Evolutionary conservation across 2,888 invertebrate species (phyloP).

Genomic region (Hymenopus coronatus): DNA sequence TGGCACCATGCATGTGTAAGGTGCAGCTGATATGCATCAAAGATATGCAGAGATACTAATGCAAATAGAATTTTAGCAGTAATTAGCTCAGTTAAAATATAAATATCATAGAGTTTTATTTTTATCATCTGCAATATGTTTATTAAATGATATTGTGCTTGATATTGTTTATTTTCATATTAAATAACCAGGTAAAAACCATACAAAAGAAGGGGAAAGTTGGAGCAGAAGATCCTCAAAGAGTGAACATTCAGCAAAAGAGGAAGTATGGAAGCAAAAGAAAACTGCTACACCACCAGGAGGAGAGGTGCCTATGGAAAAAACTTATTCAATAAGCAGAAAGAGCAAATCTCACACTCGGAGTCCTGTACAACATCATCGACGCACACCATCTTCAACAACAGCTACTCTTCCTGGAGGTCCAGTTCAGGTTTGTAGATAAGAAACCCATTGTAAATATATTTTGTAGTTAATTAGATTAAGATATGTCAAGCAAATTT

Average conservation of each 20-base stretch:
- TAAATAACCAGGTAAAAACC: constrained; percentile 37
- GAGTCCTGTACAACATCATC: constrained; percentile 37
- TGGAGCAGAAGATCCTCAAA: constrained; percentile 42
- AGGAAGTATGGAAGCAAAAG: constrained; percentile 47
- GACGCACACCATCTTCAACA: constrained; percentile 5
- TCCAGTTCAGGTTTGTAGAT: neutral
- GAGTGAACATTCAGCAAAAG: constrained; percentile 19
- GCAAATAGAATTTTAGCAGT: no score
- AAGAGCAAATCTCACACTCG: constrained; percentile 40
- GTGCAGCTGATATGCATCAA: no score
- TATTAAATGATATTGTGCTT: neutral
- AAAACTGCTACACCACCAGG: constrained; percentile 34
- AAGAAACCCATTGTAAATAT: neutral
- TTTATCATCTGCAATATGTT: no score
- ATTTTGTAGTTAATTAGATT: no score
- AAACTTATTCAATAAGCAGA: constrained; percentile 41
- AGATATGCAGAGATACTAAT: no score
- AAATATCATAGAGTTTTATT: no score
- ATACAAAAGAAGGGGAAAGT: constrained; percentile 46
- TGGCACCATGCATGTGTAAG: no score
- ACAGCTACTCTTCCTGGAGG: neutral
- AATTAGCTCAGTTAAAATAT: no score
- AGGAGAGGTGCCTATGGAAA: constrained; percentile 36
- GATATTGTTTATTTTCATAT: neutral
- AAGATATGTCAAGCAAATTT: no score